Evolutionary conservation across 2,888 invertebrate species (phyloP).

Genomic region (Amaurobius ferox): DNA sequence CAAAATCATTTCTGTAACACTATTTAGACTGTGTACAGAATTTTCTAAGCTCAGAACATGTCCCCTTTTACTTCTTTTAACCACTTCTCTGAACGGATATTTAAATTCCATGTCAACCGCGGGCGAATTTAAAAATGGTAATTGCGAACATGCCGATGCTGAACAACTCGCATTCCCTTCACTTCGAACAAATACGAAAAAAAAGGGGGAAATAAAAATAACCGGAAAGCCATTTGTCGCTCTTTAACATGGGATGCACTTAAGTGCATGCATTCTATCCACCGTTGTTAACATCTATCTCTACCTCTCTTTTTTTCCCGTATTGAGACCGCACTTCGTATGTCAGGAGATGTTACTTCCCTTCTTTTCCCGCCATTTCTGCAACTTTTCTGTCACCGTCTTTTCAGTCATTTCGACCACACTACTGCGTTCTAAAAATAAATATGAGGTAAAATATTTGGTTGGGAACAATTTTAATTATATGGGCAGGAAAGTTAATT

Average conservation of each 20-base stretch:
- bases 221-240: not conserved
- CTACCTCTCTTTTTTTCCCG: not conserved
- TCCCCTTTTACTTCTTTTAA: no score
- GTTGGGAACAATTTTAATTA: no score
- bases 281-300: not conserved
- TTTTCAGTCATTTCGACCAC: no score
- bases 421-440: no score
- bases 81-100: not conserved
- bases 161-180: not conserved
- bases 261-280: not conserved
- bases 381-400: no score
- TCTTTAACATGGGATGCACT: conserved; percentile 4
- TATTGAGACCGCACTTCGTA: not conserved
- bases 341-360: not conserved
- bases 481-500: no score
- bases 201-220: not conserved
- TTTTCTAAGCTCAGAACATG: no score
- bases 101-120: not conserved
- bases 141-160: not conserved
- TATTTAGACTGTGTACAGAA: no score
- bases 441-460: no score
- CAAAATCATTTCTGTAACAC: no score
- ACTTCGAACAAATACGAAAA: not conserved
- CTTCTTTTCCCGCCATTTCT: not conserved
- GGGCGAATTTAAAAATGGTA: not conserved